Percentiles rank a stretch among this genome's conserved stretches.
phyloP scores from a whole-genome alignment of 2,113 vertebrate species.

The Dascyllus trimaculatus region DNA sequence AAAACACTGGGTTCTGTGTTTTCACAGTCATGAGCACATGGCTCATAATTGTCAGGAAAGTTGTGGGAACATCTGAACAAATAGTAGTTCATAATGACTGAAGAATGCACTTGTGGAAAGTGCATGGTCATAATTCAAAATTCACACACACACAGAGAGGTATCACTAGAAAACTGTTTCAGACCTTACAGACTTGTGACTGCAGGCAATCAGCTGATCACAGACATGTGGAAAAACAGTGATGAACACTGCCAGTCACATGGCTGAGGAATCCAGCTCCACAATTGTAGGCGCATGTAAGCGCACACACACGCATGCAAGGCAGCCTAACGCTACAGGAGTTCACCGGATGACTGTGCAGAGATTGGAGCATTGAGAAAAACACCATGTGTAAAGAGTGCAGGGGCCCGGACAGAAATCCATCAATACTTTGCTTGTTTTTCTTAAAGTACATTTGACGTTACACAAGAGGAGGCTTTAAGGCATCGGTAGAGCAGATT shows the following conservation, averaged over 20 bases:
- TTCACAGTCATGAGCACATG: slow-evolving; percentile 37
- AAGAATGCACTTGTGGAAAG: slow-evolving; percentile 25
- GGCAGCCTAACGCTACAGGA: neutral
- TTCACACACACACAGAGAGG: slow-evolving; percentile 4
- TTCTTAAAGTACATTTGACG: neutral
- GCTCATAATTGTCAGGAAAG: slow-evolving; percentile 21
- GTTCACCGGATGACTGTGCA: neutral
- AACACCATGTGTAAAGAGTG: neutral
- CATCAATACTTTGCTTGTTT: too few relatives aligned
- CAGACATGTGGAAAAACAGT: slow-evolving; percentile 70
- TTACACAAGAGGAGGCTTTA: neutral
- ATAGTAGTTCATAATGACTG: neutral
- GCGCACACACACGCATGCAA: neutral
- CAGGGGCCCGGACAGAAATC: neutral
- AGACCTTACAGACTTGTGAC: slow-evolving; percentile 47
- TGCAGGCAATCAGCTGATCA: slow-evolving; percentile 72
- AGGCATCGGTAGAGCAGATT: too few relatives aligned
- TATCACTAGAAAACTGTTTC: slow-evolving; percentile 18
- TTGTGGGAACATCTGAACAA: slow-evolving; percentile 37
- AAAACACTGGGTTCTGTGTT: slow-evolving; percentile 47
- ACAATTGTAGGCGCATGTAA: neutral
- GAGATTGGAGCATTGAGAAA: neutral
- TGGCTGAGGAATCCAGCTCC: slow-evolving; percentile 64
- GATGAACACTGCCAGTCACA: slow-evolving; percentile 71
- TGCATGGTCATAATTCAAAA: slow-evolving; percentile 5